Conservation (phyloP, 1,140 invertebrate genomes). For the Proctacanthus coquilletti region DNA sequence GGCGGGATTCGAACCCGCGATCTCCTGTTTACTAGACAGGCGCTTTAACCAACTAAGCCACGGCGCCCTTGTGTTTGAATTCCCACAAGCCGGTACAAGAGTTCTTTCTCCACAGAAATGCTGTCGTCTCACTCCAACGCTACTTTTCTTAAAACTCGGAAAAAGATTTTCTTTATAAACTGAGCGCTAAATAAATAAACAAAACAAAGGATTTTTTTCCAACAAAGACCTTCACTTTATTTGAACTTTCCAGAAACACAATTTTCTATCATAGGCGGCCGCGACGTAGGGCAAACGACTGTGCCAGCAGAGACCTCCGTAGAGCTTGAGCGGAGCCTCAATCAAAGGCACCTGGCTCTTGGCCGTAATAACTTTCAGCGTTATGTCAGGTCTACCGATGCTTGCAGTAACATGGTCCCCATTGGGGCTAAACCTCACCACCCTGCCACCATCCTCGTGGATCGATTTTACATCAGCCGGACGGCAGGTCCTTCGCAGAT, state of each 20-base stretch:
- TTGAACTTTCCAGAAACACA: constrained; percentile 46
- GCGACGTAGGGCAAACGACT: constrained; percentile 43
- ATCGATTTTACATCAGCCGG: constrained; percentile 37
- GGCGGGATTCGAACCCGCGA: constrained; percentile 37
- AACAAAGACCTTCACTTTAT: constrained; percentile 30
- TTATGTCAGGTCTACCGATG: constrained; percentile 40
- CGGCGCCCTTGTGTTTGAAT: no score
- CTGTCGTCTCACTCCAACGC: no score
- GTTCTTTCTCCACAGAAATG: no score
- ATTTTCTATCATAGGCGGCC: constrained; percentile 40
- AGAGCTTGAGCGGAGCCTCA: constrained; percentile 34
- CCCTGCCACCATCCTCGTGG: constrained; percentile 40
- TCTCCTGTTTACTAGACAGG: constrained; percentile 43
- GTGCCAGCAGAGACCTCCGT: constrained; percentile 45
- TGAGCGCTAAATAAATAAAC: no score
- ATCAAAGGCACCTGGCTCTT: constrained; percentile 36
- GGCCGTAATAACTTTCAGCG: constrained; percentile 42
- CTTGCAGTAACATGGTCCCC: constrained; percentile 40
- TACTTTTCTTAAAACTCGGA: no score
- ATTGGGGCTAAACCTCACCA: constrained; percentile 35
- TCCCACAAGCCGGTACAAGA: no score
- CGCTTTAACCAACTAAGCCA: constrained; percentile 46
- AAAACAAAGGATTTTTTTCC: no score
- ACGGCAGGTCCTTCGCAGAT: constrained; percentile 40
- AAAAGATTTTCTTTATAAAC: no score